phyloP scores from a whole-genome alignment of 2,888 invertebrate genomes.

The Glyphotaelius pellucidus region DNA sequence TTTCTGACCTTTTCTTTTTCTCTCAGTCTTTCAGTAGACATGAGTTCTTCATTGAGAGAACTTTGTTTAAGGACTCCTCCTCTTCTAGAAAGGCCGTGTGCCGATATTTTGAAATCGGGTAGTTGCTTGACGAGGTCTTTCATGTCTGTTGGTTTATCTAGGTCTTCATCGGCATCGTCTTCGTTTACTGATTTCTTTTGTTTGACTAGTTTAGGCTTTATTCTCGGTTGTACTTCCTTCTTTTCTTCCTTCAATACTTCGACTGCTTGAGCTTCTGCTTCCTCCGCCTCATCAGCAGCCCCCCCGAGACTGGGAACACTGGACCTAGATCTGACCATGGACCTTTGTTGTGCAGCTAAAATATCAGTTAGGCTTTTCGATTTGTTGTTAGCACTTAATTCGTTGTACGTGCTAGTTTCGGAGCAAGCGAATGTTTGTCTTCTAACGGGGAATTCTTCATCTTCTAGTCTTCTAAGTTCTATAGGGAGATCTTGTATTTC shows the following conservation, averaged over 20 bases:
- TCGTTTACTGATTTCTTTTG: constrained; percentile 91
- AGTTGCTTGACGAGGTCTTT: constrained; percentile 80
- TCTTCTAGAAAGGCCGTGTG: constrained; percentile 74
- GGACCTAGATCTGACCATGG: constrained; percentile 85
- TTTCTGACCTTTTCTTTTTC: constrained; percentile 90
- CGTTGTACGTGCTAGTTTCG: constrained; percentile 70
- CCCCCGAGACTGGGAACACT: constrained; percentile 84
- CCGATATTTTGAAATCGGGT: constrained; percentile 81
- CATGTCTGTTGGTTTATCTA: constrained; percentile 84
- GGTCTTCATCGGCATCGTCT: constrained; percentile 82
- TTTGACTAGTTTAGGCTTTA: constrained; percentile 83
- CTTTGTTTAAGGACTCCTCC: constrained; percentile 87
- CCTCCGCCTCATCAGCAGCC: constrained; percentile 71
- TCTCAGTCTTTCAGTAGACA: constrained; percentile 89
- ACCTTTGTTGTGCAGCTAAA: constrained; percentile 84
- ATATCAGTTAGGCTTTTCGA: constrained; percentile 92
- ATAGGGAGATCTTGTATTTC: constrained; percentile 89
- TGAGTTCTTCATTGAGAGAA: constrained; percentile 92
- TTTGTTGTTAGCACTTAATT: constrained; percentile 79
- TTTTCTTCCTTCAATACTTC: constrained; percentile 64
- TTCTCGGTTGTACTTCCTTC: constrained; percentile 67
- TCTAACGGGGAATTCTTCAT: constrained; percentile 79
- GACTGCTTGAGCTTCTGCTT: constrained; percentile 65
- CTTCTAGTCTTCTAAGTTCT: constrained; percentile 89
- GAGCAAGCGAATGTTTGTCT: constrained; percentile 76